Percentiles rank a stretch among this genome's conserved stretches.
phyloP scores from a whole-genome alignment of 1,140 invertebrate genomes.

The Sweltsa coloradensis region DNA sequence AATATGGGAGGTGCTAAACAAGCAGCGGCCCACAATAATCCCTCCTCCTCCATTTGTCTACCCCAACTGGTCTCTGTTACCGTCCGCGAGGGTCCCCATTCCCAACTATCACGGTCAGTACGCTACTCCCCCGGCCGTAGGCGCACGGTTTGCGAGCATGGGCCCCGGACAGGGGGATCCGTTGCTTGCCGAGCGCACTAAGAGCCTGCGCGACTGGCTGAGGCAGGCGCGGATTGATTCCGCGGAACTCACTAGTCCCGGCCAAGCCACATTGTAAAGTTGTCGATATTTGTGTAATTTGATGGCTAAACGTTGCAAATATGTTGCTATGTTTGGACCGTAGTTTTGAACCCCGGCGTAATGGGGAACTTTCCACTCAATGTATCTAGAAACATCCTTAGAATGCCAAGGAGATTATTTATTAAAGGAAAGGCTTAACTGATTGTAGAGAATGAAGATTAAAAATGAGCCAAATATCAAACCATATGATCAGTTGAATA shows the following conservation, averaged over 20 bases:
- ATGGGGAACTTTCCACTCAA: too few relatives aligned
- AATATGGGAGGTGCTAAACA: conserved; percentile 52
- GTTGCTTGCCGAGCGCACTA: conserved; percentile 47
- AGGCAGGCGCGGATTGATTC: conserved; percentile 36
- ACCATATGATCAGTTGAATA: too few relatives aligned
- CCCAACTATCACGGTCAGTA: background rate
- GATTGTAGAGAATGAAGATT: too few relatives aligned
- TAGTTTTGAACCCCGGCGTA: too few relatives aligned
- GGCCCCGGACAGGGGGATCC: conserved; percentile 33
- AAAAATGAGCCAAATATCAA: too few relatives aligned
- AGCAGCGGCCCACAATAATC: conserved; percentile 31
- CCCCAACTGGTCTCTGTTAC: conserved; percentile 42
- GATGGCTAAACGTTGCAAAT: too few relatives aligned
- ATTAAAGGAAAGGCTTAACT: too few relatives aligned
- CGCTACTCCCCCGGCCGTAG: conserved; percentile 8
- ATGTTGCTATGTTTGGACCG: too few relatives aligned
- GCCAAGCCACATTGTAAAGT: conserved; percentile 32
- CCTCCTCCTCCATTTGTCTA: conserved; percentile 40
- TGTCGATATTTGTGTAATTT: too few relatives aligned
- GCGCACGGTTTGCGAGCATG: conserved; percentile 29
- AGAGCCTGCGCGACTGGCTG: conserved; percentile 51
- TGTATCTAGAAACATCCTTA: too few relatives aligned
- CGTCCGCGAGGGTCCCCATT: conserved; percentile 28
- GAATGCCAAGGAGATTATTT: too few relatives aligned
- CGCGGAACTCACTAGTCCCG: conserved; percentile 29